Evolutionary conservation across 2,888 invertebrate genomes (phyloP), one percentile per base, ranked within the genome.

Genomic region (Frankliniella fusca): DNA sequence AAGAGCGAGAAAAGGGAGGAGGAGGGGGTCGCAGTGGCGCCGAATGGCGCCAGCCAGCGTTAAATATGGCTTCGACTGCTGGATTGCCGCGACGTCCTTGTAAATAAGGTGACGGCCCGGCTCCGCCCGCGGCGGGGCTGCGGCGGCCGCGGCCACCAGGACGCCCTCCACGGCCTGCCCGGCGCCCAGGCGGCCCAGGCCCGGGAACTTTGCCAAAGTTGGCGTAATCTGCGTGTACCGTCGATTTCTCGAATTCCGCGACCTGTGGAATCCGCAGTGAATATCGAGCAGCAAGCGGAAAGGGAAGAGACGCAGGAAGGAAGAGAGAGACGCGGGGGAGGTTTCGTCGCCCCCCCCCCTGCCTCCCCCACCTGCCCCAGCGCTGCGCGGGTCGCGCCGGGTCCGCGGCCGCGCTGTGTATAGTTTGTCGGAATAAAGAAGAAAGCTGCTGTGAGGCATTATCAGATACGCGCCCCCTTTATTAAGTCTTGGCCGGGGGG

Each of bases 161-260:
- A 65, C n/a, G 65, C n/a, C 38, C 38, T 5, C 38, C 38, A 5
- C 38, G 3, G 3, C 38, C 38, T 2, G 3, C 38, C 38, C 38
- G 3, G 38, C 38, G 3, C 38, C 38, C 38, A 5, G 3, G 38
- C 38, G 38, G 70, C 70, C 54, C 54, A 0, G 54, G 38, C 23
- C 11, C 27, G 70, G 70, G 70, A 76, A 76, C 70, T 76, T 76
- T 76, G 70, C 23, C 70, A 23, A 27, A 76, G 70, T 76, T 76
- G 70, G 27, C 70, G 70, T 76, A 76, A 76, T 76, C 70, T 27
- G 23, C 70, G 70, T 76, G 70, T 76, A 76, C 70, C 70, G 70
- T 1, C 70, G 70, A 61, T 61, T 61, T n/a, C 15, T 70, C 23
- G 70, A 18, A 54, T n/a, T 76, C 23, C 38, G 38, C 38, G 70